Conservation (phyloP, 2,797 vertebrate species). For the Sternarchorhynchus goeldii region DNA sequence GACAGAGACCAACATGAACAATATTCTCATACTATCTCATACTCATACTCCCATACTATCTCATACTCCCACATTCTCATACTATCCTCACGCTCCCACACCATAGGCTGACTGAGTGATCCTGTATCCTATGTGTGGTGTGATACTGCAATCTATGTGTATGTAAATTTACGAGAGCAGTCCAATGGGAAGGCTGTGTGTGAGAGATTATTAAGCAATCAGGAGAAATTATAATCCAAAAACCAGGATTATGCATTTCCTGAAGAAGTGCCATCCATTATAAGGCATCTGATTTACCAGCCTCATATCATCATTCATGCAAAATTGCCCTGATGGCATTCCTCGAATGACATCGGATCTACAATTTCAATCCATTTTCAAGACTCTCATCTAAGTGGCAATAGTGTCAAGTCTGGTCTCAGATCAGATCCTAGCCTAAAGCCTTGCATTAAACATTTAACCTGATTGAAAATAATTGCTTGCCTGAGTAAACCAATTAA, state of each 20-base stretch:
- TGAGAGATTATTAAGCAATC: slow-evolving; percentile 32
- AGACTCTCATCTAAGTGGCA: no score
- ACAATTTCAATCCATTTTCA: background rate
- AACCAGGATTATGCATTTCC: slow-evolving; percentile 18
- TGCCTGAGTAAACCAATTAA: slow-evolving; percentile 9
- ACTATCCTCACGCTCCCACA: background rate
- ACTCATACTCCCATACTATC: no score
- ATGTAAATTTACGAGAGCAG: background rate
- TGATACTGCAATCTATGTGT: background rate
- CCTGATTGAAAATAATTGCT: slow-evolving; percentile 7
- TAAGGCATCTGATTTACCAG: background rate
- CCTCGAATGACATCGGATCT: background rate
- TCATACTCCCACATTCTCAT: no score
- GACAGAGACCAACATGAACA: background rate
- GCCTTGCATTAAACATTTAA: slow-evolving; percentile 11
- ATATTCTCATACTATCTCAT: background rate
- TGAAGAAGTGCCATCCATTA: slow-evolving; percentile 5
- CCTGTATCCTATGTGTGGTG: background rate
- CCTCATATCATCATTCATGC: background rate
- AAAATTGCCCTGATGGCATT: background rate
- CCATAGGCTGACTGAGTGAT: background rate
- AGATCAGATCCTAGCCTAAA: background rate
- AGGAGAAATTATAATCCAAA: slow-evolving; percentile 20
- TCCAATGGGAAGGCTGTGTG: background rate
- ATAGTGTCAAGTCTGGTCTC: background rate